Base-by-base conservation (phyloP, 2,888 invertebrate species). In the Cryptocephalus moraei region DNA sequence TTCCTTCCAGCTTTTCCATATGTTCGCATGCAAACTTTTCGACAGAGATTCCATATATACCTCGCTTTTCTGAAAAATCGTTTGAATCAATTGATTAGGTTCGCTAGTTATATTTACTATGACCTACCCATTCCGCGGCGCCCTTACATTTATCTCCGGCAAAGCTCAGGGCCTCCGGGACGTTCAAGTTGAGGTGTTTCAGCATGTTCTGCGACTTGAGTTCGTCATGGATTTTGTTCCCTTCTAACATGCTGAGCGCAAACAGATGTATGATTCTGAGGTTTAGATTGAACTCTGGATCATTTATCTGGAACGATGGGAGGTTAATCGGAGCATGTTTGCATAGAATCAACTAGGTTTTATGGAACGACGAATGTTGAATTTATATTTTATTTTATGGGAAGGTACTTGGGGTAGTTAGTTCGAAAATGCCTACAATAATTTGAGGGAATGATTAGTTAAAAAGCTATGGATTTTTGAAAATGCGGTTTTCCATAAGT, bases 201-300 rank as follows among this genome's bases (percentile, higher is more conserved):
- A 75, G 59, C 51, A 54, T 64, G 53, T 63, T 72, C 58, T 65
- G 69, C 52, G 60, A 54, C 60, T 66, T 76, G 45, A 70, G 69
- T 60, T 63, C 71, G 61, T 66, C 72, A 56, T 80, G 77, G 22
- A 74, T 75, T 40, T 64, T 64, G 56, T 81, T 80, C n/a, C 80
- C 80, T 58, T 76, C 74, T 54, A 76, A 64, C 59, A 80, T 79
- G 34, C 77, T 74, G 53, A 71, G 66, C 2, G 75, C 79, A 48
- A 79, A 71, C 10, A 76, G 63, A 43, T 71, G 65, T 52, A 75
- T 69, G 36, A 79, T 43, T 49, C 57, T 56, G 9, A 52, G 48
- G 43, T 60, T 61, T 31, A 63, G 43, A 44, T 51, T 48, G 44
- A 61, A 56, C 13, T 58, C 52, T 14, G 61, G 61, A 14, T 55